Conservation (phyloP, 1,140 invertebrate species). For the Caerostris darwini region DNA sequence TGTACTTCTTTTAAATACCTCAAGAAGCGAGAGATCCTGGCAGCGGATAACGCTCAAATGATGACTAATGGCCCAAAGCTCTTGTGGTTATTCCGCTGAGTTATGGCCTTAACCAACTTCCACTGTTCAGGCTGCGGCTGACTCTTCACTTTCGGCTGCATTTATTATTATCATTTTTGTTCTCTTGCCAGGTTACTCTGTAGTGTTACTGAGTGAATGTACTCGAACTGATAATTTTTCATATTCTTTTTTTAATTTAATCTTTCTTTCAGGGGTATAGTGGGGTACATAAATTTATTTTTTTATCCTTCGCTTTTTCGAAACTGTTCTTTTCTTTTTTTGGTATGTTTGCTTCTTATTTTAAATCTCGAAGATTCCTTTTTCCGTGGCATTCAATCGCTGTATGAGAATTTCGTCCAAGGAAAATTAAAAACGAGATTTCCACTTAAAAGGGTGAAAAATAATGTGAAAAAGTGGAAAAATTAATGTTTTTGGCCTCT, state of each 20-base stretch:
- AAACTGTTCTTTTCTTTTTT: background rate
- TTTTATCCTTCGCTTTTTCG: background rate
- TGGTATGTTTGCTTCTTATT: background rate
- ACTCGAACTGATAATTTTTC: conserved; percentile 37
- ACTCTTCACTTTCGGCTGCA: background rate
- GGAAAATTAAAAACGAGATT: background rate
- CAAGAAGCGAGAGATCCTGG: background rate
- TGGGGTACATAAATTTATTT: background rate
- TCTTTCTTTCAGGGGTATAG: background rate
- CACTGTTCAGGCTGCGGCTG: background rate
- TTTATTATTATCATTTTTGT: conserved; percentile 1
- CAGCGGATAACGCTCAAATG: conserved; percentile 28
- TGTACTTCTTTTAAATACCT: background rate
- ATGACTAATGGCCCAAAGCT: conserved; percentile 42
- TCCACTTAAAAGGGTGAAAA: background rate
- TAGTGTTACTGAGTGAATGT: background rate
- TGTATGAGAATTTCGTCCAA: background rate
- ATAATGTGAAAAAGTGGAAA: background rate
- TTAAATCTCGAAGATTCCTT: background rate
- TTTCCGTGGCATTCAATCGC: too few species aligned
- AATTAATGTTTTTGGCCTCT: too few species aligned
- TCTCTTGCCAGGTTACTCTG: background rate
- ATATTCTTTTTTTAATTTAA: background rate
- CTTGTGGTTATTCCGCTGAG: conserved; percentile 31
- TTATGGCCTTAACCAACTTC: conserved; percentile 7